phyloP scores from a whole-genome alignment of 2,888 invertebrate species.

The Melipona beecheii region DNA sequence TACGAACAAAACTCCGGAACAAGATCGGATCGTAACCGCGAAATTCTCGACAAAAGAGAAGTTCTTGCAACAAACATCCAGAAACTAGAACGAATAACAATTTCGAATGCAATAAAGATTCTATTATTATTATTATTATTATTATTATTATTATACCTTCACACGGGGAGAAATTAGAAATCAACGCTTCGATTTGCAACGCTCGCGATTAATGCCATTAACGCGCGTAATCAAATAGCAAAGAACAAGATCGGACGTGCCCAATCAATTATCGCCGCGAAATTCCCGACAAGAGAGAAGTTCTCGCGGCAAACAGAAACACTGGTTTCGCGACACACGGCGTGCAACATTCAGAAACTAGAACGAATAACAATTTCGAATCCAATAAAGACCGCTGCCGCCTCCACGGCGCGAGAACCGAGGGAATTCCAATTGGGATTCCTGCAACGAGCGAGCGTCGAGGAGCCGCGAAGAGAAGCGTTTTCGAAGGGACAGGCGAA shows the following conservation, averaged over 20 bases:
- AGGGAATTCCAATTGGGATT: neutral
- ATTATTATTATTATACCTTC: too few species aligned
- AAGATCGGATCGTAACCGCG: too few species aligned
- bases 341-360: too few species aligned
- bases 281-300: neutral
- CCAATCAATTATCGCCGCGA: neutral
- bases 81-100: neutral
- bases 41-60: neutral
- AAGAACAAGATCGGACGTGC: too few species aligned
- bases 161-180: too few species aligned
- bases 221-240: too few species aligned
- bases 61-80: neutral
- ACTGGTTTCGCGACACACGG: neutral
- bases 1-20: too few species aligned
- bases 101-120: slow-evolving; percentile 1
- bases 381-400: neutral
- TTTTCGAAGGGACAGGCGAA: slow-evolving; percentile 6
- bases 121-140: too few species aligned
- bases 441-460: neutral
- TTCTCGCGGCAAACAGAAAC: neutral
- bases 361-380: neutral
- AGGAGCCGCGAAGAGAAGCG: neutral
- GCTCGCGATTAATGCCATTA: too few species aligned
- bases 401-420: neutral
- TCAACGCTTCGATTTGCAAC: too few species aligned